Conservation (phyloP, 2,888 invertebrate genomes). For the Andricus curvator region DNA sequence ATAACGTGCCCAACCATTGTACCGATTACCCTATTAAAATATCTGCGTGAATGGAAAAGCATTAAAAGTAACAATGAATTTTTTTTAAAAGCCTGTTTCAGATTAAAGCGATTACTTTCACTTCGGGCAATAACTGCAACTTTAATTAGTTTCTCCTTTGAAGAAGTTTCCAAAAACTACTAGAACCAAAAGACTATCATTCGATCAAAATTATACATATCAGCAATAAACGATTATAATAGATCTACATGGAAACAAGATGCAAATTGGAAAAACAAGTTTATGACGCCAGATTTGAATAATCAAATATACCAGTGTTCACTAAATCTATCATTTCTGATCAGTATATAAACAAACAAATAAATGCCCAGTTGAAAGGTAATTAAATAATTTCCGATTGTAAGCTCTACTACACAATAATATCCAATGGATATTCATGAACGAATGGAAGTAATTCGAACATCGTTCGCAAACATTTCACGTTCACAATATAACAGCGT, state of each 20-base stretch:
- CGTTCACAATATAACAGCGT: neutral
- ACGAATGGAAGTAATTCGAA: neutral
- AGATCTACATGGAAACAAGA: no score
- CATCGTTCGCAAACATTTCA: neutral
- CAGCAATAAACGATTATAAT: no score
- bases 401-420: neutral
- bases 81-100: neutral
- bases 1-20: no score
- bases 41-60: no score
- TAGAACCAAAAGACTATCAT: no score
- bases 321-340: neutral
- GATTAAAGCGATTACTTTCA: no score
- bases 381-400: neutral
- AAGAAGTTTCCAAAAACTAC: no score
- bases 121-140: no score
- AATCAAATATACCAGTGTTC: neutral
- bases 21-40: no score
- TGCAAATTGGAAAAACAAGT: neutral
- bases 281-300: neutral
- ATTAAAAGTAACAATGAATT: no score
- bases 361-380: neutral
- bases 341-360: neutral
- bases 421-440: conserved; percentile 9
- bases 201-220: no score
- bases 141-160: no score